Conservation (phyloP, 2,113 vertebrate species). For the Campylomormyrus tamandua region DNA sequence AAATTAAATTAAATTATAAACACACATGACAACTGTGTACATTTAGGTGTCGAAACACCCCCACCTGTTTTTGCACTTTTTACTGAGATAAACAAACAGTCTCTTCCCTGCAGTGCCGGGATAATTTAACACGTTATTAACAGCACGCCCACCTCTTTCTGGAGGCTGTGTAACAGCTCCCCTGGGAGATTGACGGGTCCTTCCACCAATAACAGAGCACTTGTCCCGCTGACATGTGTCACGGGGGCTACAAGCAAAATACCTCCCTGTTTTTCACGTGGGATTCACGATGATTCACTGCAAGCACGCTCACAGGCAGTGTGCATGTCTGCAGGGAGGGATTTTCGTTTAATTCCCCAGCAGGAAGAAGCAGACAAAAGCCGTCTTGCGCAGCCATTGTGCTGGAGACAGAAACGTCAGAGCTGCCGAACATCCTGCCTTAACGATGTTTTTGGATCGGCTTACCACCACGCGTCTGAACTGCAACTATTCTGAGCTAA, state of each 20-base stretch:
- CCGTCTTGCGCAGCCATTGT: not conserved
- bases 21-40: constrained; percentile 9
- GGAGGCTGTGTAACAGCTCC: not conserved
- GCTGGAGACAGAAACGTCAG: not conserved
- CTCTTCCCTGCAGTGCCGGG: not conserved
- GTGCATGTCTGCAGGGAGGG: not conserved
- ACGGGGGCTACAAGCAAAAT: not conserved
- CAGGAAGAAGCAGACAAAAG: not conserved
- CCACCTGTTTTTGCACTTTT: not conserved
- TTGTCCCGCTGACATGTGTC: not conserved
- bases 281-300: not conserved
- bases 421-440: not conserved
- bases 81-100: constrained; percentile 1
- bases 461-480: not conserved
- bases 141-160: constrained; percentile 21
- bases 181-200: constrained; percentile 18
- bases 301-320: not conserved
- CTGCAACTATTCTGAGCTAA: not conserved
- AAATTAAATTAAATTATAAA: not conserved
- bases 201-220: constrained; percentile 9
- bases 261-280: not conserved
- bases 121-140: constrained; percentile 30
- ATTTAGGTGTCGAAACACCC: constrained; percentile 5
- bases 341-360: not conserved
- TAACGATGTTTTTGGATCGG: not conserved